Evolutionary conservation across 2,113 vertebrate species (phyloP).

Genomic region (Tupaia chinensis): DNA sequence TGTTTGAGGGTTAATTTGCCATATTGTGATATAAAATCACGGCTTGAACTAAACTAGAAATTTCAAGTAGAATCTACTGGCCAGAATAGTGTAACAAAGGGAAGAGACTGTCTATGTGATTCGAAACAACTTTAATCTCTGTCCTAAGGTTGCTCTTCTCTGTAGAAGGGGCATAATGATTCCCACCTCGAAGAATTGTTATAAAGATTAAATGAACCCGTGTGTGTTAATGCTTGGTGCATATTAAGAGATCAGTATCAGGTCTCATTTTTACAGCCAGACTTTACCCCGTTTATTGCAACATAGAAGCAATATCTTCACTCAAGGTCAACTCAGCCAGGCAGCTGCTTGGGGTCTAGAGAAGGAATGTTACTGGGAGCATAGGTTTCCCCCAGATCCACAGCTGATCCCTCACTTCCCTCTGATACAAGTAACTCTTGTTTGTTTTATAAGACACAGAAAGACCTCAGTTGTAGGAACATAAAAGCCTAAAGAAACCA

Average conservation of each 20-base stretch:
- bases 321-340: rapidly evolving
- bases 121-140: background rate
- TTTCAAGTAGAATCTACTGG: background rate
- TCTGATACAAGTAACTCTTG: background rate
- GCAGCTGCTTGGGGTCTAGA: rapidly evolving
- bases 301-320: background rate
- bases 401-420: rapidly evolving
- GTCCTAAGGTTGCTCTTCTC: background rate
- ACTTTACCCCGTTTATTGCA: background rate
- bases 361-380: rapidly evolving
- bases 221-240: background rate
- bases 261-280: background rate
- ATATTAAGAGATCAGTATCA: background rate
- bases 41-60: background rate
- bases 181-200: background rate
- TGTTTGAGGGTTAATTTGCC: too few species aligned
- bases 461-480: background rate
- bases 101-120: background rate
- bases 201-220: background rate
- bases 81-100: background rate
- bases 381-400: background rate
- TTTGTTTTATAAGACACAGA: background rate
- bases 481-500: background rate
- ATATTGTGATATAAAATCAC: background rate
- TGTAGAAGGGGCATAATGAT: background rate